These are phyloP conservation scores for Kryptolebias ocellatus DNA, from an alignment of 2,797 vertebrate genomes.

Conservation along the genomic window DNA sequence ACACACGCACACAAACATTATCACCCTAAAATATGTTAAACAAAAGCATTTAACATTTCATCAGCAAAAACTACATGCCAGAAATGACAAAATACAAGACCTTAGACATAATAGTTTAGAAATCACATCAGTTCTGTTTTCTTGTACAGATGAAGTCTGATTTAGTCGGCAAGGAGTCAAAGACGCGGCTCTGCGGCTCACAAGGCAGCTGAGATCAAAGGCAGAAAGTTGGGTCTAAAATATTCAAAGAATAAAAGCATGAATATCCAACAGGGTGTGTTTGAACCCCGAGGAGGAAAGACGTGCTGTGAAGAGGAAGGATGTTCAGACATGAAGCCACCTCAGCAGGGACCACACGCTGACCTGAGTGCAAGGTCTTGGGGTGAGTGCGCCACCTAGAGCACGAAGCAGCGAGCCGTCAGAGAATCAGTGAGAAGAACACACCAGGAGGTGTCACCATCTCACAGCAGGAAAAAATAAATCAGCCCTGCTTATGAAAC, in stretches of 20 bases:
- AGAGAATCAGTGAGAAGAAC: slow-evolving; percentile 28
- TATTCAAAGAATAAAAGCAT: background rate
- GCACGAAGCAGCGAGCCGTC: slow-evolving; percentile 34
- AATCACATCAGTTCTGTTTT: background rate
- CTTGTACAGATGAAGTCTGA: background rate
- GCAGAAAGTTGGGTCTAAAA: slow-evolving; percentile 43
- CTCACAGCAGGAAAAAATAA: slow-evolving; percentile 14
- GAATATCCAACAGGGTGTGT: slow-evolving; percentile 13
- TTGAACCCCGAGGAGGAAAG: slow-evolving; percentile 44
- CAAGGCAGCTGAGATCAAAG: slow-evolving; percentile 42
- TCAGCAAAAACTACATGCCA: background rate
- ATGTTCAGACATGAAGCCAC: slow-evolving; percentile 45
- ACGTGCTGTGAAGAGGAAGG: slow-evolving; percentile 38
- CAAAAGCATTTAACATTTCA: too few relatives aligned
- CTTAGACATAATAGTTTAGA: background rate
- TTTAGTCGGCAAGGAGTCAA: too few relatives aligned
- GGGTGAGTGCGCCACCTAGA: slow-evolving; percentile 76
- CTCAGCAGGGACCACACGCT: slow-evolving; percentile 17
- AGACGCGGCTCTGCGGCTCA: too few relatives aligned
- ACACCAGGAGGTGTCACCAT: slow-evolving; percentile 61
- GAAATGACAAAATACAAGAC: background rate
- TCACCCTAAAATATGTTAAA: too few relatives aligned
- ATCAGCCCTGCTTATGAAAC: background rate
- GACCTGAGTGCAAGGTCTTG: slow-evolving; percentile 53
- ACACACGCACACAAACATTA: too few relatives aligned